phyloP scores from a whole-genome alignment of 2,797 vertebrate species.

The Lepilemur ruficaudatus region DNA sequence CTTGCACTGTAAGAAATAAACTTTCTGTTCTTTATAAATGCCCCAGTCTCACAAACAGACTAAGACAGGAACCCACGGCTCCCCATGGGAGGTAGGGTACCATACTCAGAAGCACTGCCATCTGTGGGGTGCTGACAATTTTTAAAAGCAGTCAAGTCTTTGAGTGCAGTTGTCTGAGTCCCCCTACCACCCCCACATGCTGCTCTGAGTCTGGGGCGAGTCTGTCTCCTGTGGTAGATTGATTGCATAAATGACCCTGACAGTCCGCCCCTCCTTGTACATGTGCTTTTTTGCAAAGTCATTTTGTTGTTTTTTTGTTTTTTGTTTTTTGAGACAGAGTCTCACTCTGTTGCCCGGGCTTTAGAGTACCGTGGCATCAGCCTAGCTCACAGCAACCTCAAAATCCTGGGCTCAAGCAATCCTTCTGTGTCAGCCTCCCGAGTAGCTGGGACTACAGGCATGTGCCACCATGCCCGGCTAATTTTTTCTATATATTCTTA shows the following conservation, averaged over 20 bases:
- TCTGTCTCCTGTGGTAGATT: not conserved
- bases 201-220: not conserved
- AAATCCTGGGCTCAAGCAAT: too few relatives aligned
- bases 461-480: too few relatives aligned
- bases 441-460: too few relatives aligned
- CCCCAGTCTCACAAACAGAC: not conserved
- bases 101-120: not conserved
- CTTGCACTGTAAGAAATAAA: not conserved
- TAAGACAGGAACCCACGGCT: not conserved
- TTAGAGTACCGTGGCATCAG: too few relatives aligned
- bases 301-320: too few relatives aligned
- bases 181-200: not conserved
- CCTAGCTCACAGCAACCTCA: too few relatives aligned
- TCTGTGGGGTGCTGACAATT: not conserved
- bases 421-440: too few relatives aligned
- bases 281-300: constrained; percentile 9
- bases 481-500: too few relatives aligned
- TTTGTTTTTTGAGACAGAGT: too few relatives aligned
- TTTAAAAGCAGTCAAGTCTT: not conserved
- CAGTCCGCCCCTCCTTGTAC: not conserved
- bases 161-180: not conserved
- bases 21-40: not conserved
- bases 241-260: not conserved
- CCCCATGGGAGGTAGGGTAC: not conserved
- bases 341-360: too few relatives aligned